Percentiles rank a stretch among this genome's conserved stretches.
Evolutionary conservation across 1,140 invertebrate species (phyloP).

Genomic region (Aphidius ervi): DNA sequence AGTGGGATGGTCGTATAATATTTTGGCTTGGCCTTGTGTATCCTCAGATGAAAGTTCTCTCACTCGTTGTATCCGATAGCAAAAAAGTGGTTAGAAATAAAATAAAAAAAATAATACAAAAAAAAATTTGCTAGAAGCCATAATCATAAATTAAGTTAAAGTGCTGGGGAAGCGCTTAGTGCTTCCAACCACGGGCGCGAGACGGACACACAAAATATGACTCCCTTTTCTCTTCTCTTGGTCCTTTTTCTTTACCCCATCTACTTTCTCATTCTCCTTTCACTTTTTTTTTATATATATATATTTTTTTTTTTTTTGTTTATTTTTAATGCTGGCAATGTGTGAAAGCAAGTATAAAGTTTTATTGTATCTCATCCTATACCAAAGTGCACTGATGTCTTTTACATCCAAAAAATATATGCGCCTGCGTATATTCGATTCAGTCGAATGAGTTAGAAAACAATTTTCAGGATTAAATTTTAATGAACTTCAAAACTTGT

Average conservation of each 20-base stretch:
- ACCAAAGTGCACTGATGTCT: too few species aligned
- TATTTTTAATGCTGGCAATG: neutral
- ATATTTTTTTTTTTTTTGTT: too few species aligned
- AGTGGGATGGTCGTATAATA: too few species aligned
- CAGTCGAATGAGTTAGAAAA: constrained; percentile 21
- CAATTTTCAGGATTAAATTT: constrained; percentile 29
- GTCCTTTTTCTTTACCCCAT: constrained; percentile 27
- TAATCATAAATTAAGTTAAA: constrained; percentile 48
- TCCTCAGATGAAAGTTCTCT: constrained; percentile 12
- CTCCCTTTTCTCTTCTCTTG: too few species aligned
- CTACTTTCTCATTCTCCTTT: constrained; percentile 3
- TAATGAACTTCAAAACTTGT: constrained; percentile 26
- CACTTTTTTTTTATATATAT: neutral
- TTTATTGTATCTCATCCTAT: too few species aligned
- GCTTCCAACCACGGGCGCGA: constrained; percentile 14
- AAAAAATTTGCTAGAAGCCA: constrained; percentile 35
- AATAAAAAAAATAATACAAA: constrained; percentile 26
- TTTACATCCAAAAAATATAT: neutral
- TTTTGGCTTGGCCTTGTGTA: too few species aligned
- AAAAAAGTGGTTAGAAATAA: constrained; percentile 29
- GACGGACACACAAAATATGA: constrained; percentile 13
- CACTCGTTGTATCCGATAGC: constrained; percentile 30
- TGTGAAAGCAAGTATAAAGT: constrained; percentile 5
- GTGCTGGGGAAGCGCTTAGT: constrained; percentile 41
- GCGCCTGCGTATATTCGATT: constrained; percentile 1